phyloP scores from a whole-genome alignment of 2,113 vertebrate genomes.

The Rhea pennata region DNA sequence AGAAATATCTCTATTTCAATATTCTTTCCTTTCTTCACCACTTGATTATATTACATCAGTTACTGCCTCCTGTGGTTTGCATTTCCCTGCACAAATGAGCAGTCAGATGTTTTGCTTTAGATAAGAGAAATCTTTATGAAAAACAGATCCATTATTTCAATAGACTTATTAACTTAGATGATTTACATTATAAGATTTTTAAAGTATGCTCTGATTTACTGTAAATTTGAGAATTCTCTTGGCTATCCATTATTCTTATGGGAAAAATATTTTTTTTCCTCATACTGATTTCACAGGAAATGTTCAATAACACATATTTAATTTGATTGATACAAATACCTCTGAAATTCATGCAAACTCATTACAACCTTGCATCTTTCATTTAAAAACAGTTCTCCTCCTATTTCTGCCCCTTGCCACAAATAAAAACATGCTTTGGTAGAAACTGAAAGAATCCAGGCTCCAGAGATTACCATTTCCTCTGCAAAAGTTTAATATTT shows the following conservation, averaged over 20 bases:
- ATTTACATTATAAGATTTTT: not conserved
- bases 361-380: not conserved
- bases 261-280: not conserved
- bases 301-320: not conserved
- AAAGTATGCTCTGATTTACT: not conserved
- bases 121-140: not conserved
- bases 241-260: not conserved
- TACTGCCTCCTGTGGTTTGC: not conserved
- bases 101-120: not conserved
- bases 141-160: not conserved
- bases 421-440: not conserved
- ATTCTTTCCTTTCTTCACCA: not conserved
- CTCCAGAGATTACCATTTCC: not conserved
- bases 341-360: not conserved
- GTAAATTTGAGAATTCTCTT: constrained; percentile 15
- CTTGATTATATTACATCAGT: not conserved
- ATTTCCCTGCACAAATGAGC: not conserved
- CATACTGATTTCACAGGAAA: not conserved
- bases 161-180: not conserved
- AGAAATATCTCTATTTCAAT: not conserved
- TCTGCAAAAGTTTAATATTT: not conserved
- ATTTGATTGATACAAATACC: not conserved
- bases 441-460: not conserved
- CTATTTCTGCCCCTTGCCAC: not conserved
- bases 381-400: not conserved